phyloP scores from a whole-genome alignment of 2,797 vertebrate species.

The Chloroceryle inda region DNA sequence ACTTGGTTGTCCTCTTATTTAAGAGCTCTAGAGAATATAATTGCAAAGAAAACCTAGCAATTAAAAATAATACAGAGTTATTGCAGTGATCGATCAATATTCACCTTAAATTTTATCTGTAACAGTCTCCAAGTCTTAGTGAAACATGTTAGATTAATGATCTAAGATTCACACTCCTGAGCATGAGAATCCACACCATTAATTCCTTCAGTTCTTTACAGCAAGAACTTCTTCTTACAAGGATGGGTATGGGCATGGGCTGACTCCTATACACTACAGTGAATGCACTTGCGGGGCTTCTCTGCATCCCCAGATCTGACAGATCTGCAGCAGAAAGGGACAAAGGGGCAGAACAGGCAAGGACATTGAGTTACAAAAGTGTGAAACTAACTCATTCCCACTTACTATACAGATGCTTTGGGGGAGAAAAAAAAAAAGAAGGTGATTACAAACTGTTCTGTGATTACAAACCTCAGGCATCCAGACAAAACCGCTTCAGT shows the following conservation, averaged over 20 bases:
- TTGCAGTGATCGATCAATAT: neutral
- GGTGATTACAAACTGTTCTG: neutral
- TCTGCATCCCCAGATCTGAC: neutral
- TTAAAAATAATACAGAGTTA: neutral
- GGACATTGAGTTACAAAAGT: neutral
- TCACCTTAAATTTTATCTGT: neutral
- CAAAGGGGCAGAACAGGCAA: neutral
- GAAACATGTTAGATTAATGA: neutral
- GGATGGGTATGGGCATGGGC: neutral
- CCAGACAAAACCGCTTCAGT: neutral
- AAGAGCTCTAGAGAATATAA: neutral
- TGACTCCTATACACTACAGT: neutral
- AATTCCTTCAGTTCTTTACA: neutral
- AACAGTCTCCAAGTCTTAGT: neutral
- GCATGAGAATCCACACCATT: neutral
- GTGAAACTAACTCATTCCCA: neutral
- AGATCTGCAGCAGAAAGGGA: neutral
- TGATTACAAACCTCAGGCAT: neutral
- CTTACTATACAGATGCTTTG: neutral
- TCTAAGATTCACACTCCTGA: neutral
- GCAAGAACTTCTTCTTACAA: neutral
- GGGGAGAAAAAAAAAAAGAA: too few species aligned
- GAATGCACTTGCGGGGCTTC: neutral
- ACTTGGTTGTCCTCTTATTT: neutral
- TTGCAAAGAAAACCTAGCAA: conserved; percentile 13